Conservation (phyloP, 2,888 invertebrate species). For the Pachymerium ferrugineum region DNA sequence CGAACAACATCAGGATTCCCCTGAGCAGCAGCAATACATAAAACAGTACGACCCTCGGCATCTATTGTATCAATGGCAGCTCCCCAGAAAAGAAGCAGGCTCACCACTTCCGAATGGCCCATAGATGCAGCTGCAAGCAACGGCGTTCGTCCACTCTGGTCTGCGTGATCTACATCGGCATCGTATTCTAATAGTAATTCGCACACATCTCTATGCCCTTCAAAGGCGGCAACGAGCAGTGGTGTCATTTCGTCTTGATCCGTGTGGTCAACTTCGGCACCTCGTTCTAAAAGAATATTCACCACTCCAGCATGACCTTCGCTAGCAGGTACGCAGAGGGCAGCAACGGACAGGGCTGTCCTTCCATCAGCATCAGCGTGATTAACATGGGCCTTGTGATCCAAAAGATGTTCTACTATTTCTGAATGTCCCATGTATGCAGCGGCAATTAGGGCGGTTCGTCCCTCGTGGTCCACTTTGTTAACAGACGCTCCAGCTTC, state of each 20-base stretch:
- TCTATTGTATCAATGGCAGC: slow-evolving; percentile 93
- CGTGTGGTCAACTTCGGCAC: slow-evolving; percentile 72
- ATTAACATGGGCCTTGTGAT: slow-evolving; percentile 74
- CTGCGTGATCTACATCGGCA: slow-evolving; percentile 83
- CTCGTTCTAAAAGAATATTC: slow-evolving; percentile 68
- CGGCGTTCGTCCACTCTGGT: slow-evolving; percentile 74
- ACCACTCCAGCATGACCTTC: slow-evolving; percentile 51
- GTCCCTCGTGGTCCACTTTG: slow-evolving; percentile 50
- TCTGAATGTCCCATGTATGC: slow-evolving; percentile 96
- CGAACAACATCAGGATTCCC: slow-evolving; percentile 71
- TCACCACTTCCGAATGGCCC: slow-evolving; percentile 80
- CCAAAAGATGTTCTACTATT: slow-evolving; percentile 74
- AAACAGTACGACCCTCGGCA: slow-evolving; percentile 79
- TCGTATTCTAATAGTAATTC: slow-evolving; percentile 85
- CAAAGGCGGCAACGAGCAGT: slow-evolving; percentile 80
- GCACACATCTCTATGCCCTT: slow-evolving; percentile 86
- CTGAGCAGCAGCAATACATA: slow-evolving; percentile 50
- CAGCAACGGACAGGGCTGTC: slow-evolving; percentile 81
- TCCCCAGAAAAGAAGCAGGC: slow-evolving; percentile 86
- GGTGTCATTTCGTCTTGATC: slow-evolving; percentile 86
- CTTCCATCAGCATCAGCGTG: slow-evolving; percentile 82
- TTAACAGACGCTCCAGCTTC: slow-evolving; percentile 49
- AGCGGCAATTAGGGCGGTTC: slow-evolving; percentile 52
- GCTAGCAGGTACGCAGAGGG: slow-evolving; percentile 73
- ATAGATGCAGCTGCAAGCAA: slow-evolving; percentile 72